phyloP scores from a whole-genome alignment of 2,797 vertebrate genomes.

The Poecilia picta region DNA sequence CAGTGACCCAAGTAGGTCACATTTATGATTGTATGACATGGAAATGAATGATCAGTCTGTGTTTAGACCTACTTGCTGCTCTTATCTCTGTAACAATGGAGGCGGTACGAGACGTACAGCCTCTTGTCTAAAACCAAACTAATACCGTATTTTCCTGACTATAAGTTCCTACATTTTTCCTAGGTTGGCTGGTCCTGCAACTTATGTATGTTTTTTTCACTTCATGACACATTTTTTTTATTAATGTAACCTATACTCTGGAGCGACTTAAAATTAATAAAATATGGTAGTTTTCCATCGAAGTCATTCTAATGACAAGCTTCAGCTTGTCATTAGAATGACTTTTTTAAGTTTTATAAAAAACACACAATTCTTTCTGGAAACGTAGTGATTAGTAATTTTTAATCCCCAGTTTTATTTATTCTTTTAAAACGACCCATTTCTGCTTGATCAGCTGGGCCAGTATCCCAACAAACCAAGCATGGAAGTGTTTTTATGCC shows the following conservation, averaged over 20 bases:
- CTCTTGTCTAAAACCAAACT: not conserved
- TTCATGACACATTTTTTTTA: no score
- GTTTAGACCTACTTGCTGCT: not conserved
- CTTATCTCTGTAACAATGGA: not conserved
- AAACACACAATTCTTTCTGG: not conserved
- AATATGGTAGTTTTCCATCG: not conserved
- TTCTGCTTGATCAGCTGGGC: not conserved
- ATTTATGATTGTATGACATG: conserved; percentile 31
- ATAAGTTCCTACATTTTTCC: no score
- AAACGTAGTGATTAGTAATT: not conserved
- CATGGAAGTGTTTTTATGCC: not conserved
- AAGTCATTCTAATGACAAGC: not conserved
- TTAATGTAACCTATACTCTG: no score
- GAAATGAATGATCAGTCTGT: conserved; percentile 11
- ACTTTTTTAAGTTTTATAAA: not conserved
- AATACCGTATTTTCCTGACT: not conserved
- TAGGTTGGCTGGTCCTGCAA: no score
- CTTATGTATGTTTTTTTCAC: no score
- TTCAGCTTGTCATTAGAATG: no score
- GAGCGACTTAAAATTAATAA: no score
- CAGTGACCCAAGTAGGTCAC: not conserved
- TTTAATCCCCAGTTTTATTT: not conserved
- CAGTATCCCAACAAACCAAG: not conserved
- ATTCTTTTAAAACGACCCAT: not conserved
- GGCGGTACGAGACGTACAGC: not conserved